Base-by-base conservation (phyloP, 2,888 invertebrate genomes). In the Troilus luridus region DNA sequence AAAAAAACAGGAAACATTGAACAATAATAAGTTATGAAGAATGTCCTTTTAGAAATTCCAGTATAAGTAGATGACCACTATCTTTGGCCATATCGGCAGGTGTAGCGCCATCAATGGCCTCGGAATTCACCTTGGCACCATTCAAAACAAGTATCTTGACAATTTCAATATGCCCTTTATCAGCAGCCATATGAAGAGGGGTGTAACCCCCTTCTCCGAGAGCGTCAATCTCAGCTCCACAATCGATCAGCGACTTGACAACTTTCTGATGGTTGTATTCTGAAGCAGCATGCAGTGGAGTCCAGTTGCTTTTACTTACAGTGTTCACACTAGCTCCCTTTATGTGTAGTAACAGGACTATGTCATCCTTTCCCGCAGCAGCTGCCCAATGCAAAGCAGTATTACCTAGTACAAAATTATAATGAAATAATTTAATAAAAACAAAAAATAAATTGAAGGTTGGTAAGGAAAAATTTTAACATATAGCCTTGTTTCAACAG, bases 331-430 rank as follows among this genome's bases (percentile, higher is more conserved):
- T 56, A 58, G 85, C 85, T 54, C 56, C 56, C n/a, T 85, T 85
- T 12, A 6, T 21, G 5, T 85, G 85, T 14, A 85, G n/a, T 0
- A 85, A n/a, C 56, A n/a, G 85, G 11, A 85, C 85, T n/a, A 85
- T 85, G 11, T 85, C 85, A 3, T 21, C 56, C 12, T n/a, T 54
- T 11, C 85, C 85, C 5, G 56, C 56, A 6, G 85, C 85, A n/a
- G 85, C 85, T 12, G 85, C 85, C 85, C 85, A 85, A 14, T 85
- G 85, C 56, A 85, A 85, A 85, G 85, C n/a, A 56, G 85, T 85
- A 58, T 85, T 85, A 58, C 85, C 85, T 85, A n/a, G 6, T n/a
- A 85, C 11, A 85, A 85, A 85, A 85, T 77, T 17, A 85, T n/a
- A 85, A 67, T 67, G 5, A 41, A 11, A 77, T 77, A 27, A 41